These are phyloP conservation scores for Pomacea canaliculata DNA, from an alignment of 2,888 invertebrate species.

Conservation along the genomic window DNA sequence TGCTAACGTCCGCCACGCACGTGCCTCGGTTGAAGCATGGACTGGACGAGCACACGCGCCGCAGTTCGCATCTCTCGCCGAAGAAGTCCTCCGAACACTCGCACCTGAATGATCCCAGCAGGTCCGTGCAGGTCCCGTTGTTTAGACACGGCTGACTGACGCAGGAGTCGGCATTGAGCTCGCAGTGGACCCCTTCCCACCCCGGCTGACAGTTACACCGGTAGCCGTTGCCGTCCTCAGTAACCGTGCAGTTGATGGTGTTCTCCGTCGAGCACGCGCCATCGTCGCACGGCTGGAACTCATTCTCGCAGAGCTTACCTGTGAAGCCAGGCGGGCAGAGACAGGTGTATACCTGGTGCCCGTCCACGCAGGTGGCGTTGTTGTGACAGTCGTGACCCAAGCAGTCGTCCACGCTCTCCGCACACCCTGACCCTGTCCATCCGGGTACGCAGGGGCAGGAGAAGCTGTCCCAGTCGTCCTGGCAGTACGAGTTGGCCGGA, in stretches of 20 bases:
- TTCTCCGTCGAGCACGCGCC: slow-evolving; percentile 49
- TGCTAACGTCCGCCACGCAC: slow-evolving; percentile 44
- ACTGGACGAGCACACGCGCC: slow-evolving; percentile 46
- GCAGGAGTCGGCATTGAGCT: slow-evolving; percentile 45
- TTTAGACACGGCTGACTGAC: slow-evolving; percentile 47
- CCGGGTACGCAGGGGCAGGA: slow-evolving; percentile 57
- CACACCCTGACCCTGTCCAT: slow-evolving; percentile 58
- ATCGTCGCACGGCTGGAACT: slow-evolving; percentile 45
- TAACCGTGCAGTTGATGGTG: slow-evolving; percentile 42
- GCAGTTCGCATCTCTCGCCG: slow-evolving; percentile 53
- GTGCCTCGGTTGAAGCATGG: slow-evolving; percentile 62
- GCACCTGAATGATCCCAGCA: slow-evolving; percentile 45
- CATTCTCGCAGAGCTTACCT: slow-evolving; percentile 47
- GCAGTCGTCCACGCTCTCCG: slow-evolving; percentile 55
- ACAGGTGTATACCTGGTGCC: slow-evolving; percentile 50
- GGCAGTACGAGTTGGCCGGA: slow-evolving; percentile 52
- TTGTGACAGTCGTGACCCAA: slow-evolving; percentile 40
- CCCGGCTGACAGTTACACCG: slow-evolving; percentile 56
- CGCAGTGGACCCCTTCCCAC: slow-evolving; percentile 54
- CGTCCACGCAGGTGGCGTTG: slow-evolving; percentile 50
- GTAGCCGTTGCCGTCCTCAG: slow-evolving; percentile 44
- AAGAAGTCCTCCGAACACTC: slow-evolving; percentile 41
- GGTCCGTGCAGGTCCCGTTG: slow-evolving; percentile 44
- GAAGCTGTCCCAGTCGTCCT: slow-evolving; percentile 56
- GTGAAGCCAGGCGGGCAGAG: slow-evolving; percentile 46